Evolutionary conservation across 2,113 vertebrate species (phyloP), one percentile per base, ranked within the genome.

Genomic region (Hydrochoerus hydrochaeris): DNA sequence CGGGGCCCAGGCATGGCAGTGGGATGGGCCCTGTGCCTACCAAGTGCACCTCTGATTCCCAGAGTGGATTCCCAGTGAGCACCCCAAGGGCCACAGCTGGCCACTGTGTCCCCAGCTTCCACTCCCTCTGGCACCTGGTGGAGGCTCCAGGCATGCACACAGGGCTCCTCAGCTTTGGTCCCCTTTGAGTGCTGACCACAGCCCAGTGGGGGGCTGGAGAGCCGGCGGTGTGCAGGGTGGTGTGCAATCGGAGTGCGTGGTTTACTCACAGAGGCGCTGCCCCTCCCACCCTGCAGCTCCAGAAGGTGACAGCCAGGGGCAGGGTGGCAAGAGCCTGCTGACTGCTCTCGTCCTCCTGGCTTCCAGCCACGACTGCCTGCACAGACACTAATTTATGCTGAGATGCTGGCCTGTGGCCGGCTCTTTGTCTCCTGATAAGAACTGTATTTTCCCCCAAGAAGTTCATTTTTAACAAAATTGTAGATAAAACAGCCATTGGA

Each of bases 381-480:
- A 26, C 63, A 26, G 5, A 19, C 11, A 8, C n/a, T 78, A 62
- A 83, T 95, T 94, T 90, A 88, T n/a, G 19, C 63, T 14, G 41
- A 93, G 32, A 60, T n/a, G 1, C 20, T 35, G 41, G 67, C 92
- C 63, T 86, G 83, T 7, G 60, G 78, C 20, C 58, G 44, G 67
- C 60, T 85, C 88, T 81, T 30, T 3, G 49, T 54, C 58, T 62
- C 67, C 81, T 81, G 8, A 89, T 88, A 86, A 95, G 83, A 91
- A 80, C 30, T 96, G 20, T 26, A 77, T 82, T 85, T 96, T 95
- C 49, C 38, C 49, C 63, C 44, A 88, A 73, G 85, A 91, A 92
- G 91, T 80, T 88, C 49, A 92, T 81, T 90, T 87, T 85, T 82
- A 97, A 95, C 83, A 93, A 96, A 96, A 92, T 13, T 44, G 3